These are phyloP conservation scores for Eremophila alpestris DNA, from an alignment of 2,797 vertebrate species.

Conservation along the genomic window DNA sequence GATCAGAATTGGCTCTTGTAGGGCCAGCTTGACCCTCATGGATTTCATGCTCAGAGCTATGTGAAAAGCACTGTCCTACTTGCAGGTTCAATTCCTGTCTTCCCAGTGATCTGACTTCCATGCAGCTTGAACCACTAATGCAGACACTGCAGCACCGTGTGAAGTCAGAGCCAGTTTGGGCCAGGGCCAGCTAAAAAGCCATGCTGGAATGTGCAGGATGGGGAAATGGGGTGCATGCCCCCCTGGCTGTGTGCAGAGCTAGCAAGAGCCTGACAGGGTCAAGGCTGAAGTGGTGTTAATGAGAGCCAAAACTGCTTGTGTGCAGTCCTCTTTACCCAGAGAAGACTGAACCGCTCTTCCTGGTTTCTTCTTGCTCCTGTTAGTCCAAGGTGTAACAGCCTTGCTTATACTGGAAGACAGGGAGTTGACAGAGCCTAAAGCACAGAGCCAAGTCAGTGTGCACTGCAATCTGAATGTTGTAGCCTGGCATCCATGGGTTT, in stretches of 20 bases:
- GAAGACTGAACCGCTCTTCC: not conserved
- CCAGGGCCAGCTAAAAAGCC: not conserved
- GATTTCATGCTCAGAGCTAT: not conserved
- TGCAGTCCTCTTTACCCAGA: not conserved
- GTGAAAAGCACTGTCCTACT: not conserved
- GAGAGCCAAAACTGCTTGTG: not conserved
- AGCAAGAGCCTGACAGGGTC: not conserved
- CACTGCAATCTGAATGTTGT: not conserved
- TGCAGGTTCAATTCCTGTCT: not conserved
- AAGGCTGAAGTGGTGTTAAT: not conserved
- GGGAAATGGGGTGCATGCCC: not conserved
- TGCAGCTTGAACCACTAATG: not conserved
- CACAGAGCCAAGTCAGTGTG: not conserved
- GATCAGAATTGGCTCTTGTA: not conserved
- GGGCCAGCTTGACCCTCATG: not conserved
- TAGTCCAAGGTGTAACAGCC: not conserved
- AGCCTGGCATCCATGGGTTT: not conserved
- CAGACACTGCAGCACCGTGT: accelerated
- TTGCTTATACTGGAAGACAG: not conserved
- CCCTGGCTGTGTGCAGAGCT: not conserved
- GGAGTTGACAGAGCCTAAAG: not conserved
- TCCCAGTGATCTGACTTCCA: not conserved
- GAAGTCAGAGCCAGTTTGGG: not conserved
- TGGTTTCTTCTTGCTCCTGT: not conserved
- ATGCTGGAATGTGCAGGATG: not conserved